Conservation (phyloP, 2,888 invertebrate genomes). For the Cabera pusaria region DNA sequence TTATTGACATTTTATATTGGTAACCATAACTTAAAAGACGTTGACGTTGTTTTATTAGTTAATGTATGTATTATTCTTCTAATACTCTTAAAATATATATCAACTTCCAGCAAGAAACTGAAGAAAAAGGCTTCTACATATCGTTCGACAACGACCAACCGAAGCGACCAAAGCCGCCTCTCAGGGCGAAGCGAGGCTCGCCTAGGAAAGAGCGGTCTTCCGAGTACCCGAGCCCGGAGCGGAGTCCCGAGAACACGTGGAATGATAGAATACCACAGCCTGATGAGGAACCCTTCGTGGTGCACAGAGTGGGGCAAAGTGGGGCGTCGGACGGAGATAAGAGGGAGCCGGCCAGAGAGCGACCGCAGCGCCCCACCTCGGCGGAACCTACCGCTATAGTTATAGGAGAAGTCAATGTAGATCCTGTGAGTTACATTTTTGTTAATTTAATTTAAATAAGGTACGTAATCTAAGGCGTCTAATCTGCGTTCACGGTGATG, state of each 20-base stretch:
- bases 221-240: conserved; percentile 58
- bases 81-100: too few species aligned
- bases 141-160: conserved; percentile 95
- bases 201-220: conserved; percentile 87
- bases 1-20: too few species aligned
- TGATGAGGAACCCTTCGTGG: conserved; percentile 50
- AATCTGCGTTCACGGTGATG: too few species aligned
- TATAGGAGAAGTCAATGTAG: conserved; percentile 70
- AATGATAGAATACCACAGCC: conserved; percentile 41
- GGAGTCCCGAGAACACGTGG: conserved; percentile 59
- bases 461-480: too few species aligned
- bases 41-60: too few species aligned
- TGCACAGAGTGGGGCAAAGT: conserved; percentile 40
- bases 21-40: too few species aligned
- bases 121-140: conserved; percentile 96
- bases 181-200: conserved; percentile 89
- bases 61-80: too few species aligned
- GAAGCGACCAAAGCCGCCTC: conserved; percentile 94
- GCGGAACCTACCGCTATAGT: conserved; percentile 69
- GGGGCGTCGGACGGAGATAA: conserved; percentile 36
- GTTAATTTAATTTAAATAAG: not conserved
- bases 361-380: conserved; percentile 36
- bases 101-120: conserved; percentile 47
- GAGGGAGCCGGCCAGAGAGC: conserved; percentile 50
- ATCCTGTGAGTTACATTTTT: conserved; percentile 55